These are phyloP conservation scores for Scomberomorus guttatus DNA, from an alignment of 2,797 vertebrate genomes.

Conservation along the genomic window DNA sequence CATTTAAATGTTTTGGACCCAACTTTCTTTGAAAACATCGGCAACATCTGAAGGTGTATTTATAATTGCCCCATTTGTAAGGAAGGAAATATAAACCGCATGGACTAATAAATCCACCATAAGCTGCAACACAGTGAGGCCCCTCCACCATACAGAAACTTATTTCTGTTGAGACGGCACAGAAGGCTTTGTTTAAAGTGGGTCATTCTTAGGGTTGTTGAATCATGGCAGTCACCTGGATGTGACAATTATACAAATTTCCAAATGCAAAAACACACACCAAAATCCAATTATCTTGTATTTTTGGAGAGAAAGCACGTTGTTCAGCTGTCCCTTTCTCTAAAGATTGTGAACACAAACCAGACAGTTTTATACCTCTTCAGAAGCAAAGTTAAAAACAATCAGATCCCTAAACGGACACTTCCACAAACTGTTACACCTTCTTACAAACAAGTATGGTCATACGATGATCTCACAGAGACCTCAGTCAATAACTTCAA, in stretches of 20 bases:
- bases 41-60: conserved; percentile 14
- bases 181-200: not conserved
- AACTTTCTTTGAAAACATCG: not conserved
- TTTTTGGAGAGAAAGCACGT: too few relatives aligned
- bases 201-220: not conserved
- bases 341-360: too few relatives aligned
- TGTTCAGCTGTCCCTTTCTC: too few relatives aligned
- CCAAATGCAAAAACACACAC: too few relatives aligned
- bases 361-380: too few relatives aligned
- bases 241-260: not conserved
- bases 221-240: not conserved
- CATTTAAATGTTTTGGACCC: conserved; percentile 8
- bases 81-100: conserved; percentile 22
- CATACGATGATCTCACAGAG: too few relatives aligned
- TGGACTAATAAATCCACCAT: conserved; percentile 29
- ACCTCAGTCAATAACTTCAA: too few relatives aligned
- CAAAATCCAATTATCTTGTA: too few relatives aligned
- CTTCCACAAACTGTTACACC: too few relatives aligned
- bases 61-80: conserved; percentile 27
- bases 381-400: too few relatives aligned
- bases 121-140: conserved; percentile 33
- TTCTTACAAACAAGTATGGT: too few relatives aligned
- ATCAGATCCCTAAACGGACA: too few relatives aligned
- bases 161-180: conserved; percentile 4
- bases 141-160: conserved; percentile 19